These are phyloP conservation scores for Electrophaes corylata DNA, from an alignment of 2,888 invertebrate genomes.

Conservation along the genomic window DNA sequence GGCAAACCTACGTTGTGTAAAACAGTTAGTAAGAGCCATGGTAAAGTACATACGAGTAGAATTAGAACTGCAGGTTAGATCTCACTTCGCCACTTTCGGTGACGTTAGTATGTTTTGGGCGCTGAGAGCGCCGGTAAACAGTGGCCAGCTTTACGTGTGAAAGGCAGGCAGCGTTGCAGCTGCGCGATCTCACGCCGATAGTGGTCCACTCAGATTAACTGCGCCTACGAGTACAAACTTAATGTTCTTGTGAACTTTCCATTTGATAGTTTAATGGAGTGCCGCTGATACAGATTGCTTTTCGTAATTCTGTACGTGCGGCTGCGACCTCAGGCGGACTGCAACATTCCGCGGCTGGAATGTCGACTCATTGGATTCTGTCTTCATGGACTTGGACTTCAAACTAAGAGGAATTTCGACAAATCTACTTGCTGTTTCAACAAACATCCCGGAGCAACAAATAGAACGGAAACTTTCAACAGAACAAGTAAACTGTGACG, in stretches of 20 bases:
- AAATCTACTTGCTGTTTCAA: conserved; percentile 18
- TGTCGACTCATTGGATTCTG: neutral
- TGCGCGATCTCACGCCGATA: conserved; percentile 12
- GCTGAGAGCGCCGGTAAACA: neutral
- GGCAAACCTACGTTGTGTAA: too few species aligned
- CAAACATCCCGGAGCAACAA: conserved; percentile 6
- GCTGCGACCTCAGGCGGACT: neutral
- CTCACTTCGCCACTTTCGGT: too few species aligned
- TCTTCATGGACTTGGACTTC: neutral
- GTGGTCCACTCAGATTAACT: conserved; percentile 11
- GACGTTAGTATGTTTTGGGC: too few species aligned
- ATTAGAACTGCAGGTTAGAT: too few species aligned
- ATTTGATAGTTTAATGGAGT: conserved; percentile 27
- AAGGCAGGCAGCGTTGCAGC: conserved; percentile 7
- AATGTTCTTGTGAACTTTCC: conserved; percentile 22
- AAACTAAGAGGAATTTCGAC: neutral
- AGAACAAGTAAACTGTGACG: conserved; percentile 18
- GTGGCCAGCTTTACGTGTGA: neutral
- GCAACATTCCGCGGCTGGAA: neutral
- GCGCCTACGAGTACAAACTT: conserved; percentile 15
- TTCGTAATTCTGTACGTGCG: conserved; percentile 11
- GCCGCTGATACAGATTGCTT: conserved; percentile 23
- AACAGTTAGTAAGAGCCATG: too few species aligned
- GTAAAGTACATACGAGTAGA: too few species aligned
- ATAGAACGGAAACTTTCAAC: conserved; percentile 7